A percentile compares a stretch with the other conserved stretches of the same genome.
Conservation (phyloP, 2,797 vertebrate species). For the Chrysocyon brachyurus region DNA sequence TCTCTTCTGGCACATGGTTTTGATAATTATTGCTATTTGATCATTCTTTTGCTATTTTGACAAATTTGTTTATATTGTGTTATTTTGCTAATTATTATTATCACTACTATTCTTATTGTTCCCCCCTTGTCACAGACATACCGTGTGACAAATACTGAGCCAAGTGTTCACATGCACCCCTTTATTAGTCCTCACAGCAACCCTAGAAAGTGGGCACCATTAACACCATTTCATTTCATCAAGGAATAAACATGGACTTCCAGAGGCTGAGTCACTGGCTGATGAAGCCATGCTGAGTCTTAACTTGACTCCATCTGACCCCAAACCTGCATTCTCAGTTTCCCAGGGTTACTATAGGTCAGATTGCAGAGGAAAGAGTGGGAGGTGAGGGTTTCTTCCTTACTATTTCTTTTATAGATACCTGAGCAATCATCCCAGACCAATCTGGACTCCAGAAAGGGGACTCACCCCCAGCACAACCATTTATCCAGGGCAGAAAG, state of each 20-base stretch:
- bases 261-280: not conserved
- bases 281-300: not conserved
- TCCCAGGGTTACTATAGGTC: not conserved
- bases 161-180: not conserved
- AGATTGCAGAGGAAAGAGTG: not conserved
- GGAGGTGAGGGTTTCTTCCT: not conserved
- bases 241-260: not conserved
- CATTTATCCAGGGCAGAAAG: not conserved
- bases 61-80: not conserved
- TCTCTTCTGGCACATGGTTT: not conserved
- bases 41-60: not conserved
- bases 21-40: not conserved
- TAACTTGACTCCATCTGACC: not conserved
- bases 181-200: not conserved
- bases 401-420: not conserved
- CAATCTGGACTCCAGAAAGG: not conserved
- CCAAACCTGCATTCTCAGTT: not conserved
- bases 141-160: not conserved
- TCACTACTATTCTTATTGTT: not conserved
- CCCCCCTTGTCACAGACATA: not conserved
- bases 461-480: not conserved
- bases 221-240: accelerated
- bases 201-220: not conserved
- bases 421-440: not conserved
- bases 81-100: not conserved